A percentile compares a stretch with the other conserved stretches of the same genome.
Evolutionary conservation across 2,113 vertebrate species (phyloP).

Genomic region (Spizaetus ornatus): DNA sequence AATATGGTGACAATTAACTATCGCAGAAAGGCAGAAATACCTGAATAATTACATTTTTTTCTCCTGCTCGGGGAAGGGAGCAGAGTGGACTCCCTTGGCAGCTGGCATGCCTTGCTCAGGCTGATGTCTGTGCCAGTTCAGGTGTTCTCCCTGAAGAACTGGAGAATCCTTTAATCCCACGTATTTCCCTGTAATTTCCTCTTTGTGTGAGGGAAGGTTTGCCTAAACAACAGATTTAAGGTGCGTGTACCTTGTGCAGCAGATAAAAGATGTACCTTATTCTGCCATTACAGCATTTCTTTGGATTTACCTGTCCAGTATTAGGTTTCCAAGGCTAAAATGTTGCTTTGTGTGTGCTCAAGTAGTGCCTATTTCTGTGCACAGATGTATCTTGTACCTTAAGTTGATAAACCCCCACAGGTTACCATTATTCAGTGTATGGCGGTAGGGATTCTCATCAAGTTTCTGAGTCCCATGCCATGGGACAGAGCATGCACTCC

Average conservation of each 20-base stretch:
- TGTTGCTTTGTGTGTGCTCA: background rate
- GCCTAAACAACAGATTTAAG: background rate
- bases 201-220: background rate
- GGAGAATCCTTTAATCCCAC: background rate
- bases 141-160: background rate
- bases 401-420: background rate
- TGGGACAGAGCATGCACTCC: fast-evolving
- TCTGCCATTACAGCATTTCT: background rate
- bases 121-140: background rate
- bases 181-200: background rate
- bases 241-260: background rate
- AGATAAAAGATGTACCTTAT: background rate
- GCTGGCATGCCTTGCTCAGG: background rate
- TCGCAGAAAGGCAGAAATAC: background rate
- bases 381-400: background rate
- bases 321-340: background rate
- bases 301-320: background rate
- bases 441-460: background rate
- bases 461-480: background rate
- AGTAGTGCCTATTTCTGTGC: background rate
- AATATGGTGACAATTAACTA: background rate
- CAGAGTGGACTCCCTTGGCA: background rate
- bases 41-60: background rate
- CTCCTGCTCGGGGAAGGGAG: background rate
- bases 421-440: background rate